Evolutionary conservation across 2,113 vertebrate genomes (phyloP).

Genomic region (Callospermophilus lateralis): DNA sequence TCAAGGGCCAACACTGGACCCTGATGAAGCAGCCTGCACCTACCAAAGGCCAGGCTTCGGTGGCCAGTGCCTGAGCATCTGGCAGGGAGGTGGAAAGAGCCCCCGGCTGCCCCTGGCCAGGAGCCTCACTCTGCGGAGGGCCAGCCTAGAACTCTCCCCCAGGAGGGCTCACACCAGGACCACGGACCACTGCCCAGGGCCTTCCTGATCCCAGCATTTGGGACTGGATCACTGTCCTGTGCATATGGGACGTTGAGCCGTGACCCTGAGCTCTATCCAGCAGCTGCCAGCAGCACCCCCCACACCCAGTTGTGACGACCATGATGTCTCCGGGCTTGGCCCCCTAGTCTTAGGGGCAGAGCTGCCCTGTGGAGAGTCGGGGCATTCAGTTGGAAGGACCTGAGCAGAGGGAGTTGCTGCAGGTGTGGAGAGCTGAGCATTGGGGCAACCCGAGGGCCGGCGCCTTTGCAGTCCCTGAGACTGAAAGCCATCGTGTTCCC

Average conservation of each 20-base stretch:
- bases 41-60: background rate
- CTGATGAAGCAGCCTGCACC: rapidly evolving
- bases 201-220: background rate
- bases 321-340: background rate
- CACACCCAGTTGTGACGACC: background rate
- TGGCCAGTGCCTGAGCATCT: rapidly evolving
- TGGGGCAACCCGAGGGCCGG: rapidly evolving
- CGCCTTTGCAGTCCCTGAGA: background rate
- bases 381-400: background rate
- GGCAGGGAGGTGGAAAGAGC: rapidly evolving
- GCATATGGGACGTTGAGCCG: no score
- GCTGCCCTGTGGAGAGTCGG: rapidly evolving
- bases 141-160: background rate
- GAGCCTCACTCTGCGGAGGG: background rate
- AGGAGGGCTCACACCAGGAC: background rate
- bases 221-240: rapidly evolving
- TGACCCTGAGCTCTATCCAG: background rate
- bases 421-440: rapidly evolving
- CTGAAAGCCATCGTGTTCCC: background rate
- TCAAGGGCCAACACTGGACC: no score
- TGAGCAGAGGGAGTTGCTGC: rapidly evolving
- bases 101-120: background rate
- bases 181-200: no score
- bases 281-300: background rate
- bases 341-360: no score